phyloP scores from a whole-genome alignment of 2,888 invertebrate species.

The Alsophila aescularia region DNA sequence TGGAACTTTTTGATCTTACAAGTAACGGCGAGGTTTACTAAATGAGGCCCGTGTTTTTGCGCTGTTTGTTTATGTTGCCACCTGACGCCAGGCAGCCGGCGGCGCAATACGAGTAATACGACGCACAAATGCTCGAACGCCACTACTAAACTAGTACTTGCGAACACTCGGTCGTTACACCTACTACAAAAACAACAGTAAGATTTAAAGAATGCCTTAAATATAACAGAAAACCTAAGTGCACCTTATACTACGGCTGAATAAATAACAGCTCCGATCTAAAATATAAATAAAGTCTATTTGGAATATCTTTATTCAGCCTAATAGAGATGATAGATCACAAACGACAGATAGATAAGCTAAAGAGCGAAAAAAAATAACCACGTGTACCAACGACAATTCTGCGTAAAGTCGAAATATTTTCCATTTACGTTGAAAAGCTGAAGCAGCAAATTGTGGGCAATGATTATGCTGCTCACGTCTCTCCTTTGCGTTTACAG shows the following conservation, averaged over 20 bases:
- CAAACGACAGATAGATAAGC: background rate
- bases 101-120: slow-evolving; percentile 20
- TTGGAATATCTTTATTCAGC: no score
- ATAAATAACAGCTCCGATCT: background rate
- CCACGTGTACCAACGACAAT: background rate
- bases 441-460: slow-evolving; percentile 21
- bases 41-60: slow-evolving; percentile 36
- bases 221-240: background rate
- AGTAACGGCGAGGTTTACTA: slow-evolving; percentile 19
- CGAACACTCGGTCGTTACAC: slow-evolving; percentile 12
- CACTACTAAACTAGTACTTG: slow-evolving; percentile 19
- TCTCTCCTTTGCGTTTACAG: slow-evolving; percentile 28
- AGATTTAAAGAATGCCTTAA: background rate
- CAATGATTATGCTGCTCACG: slow-evolving; percentile 40
- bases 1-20: slow-evolving; percentile 17
- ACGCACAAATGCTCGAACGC: slow-evolving; percentile 13
- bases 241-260: background rate
- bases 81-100: slow-evolving; percentile 43
- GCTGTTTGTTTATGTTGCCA: slow-evolving; percentile 41
- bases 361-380: no score
- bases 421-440: slow-evolving; percentile 11
- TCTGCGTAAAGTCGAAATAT: slow-evolving; percentile 2
- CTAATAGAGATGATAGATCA: slow-evolving; percentile 9
- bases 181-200: slow-evolving; percentile 1
- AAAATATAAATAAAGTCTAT: slow-evolving; percentile 6